These are phyloP conservation scores for Chirona hameri DNA, from an alignment of 2,888 invertebrate species.

Conservation along the genomic window DNA sequence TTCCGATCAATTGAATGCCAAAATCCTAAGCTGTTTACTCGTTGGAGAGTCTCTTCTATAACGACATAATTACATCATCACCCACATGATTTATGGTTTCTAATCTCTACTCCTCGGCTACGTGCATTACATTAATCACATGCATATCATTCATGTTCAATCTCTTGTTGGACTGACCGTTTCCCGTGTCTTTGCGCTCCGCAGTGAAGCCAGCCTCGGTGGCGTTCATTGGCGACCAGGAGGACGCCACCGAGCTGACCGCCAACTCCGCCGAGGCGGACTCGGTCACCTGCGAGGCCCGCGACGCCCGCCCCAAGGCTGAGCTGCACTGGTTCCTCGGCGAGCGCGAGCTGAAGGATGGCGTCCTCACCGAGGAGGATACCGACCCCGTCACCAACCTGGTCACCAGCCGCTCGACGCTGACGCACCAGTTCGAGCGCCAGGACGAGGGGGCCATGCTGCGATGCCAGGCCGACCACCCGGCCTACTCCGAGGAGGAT, in stretches of 20 bases:
- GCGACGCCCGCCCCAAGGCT: constrained; percentile 23
- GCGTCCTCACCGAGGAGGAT: not conserved
- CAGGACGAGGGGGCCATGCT: not conserved
- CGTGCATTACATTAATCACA: no score
- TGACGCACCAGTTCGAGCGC: not conserved
- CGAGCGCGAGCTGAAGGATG: not conserved
- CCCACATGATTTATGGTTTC: no score
- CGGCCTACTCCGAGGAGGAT: not conserved
- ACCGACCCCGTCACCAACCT: not conserved
- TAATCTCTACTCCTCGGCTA: no score
- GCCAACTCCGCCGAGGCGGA: not conserved
- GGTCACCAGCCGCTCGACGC: constrained; percentile 3
- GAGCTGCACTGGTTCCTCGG: constrained; percentile 13
- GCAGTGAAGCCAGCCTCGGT: constrained; percentile 7
- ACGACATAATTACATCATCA: no score
- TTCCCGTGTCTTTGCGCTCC: not conserved
- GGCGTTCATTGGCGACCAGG: not conserved
- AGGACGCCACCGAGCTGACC: not conserved
- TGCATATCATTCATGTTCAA: no score
- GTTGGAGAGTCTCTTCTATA: no score
- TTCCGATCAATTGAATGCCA: no score
- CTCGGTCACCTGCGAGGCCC: not conserved
- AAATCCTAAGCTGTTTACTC: no score
- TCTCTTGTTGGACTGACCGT: not conserved
- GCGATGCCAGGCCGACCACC: not conserved